Conservation (phyloP, 2,113 vertebrate genomes). For the Channa maculata region DNA sequence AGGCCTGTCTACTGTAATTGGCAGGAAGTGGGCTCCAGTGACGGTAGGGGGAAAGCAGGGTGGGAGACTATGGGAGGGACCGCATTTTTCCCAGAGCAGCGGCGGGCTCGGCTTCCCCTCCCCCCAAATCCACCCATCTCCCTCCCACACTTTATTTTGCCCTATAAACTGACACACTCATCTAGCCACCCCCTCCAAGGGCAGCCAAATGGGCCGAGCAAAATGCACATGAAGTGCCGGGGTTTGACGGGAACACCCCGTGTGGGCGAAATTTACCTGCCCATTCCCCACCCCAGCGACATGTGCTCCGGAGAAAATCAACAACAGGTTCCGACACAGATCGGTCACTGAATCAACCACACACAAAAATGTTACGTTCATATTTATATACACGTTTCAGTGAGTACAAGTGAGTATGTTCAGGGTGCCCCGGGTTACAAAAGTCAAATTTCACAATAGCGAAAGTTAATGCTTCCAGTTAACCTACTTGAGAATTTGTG, state of each 20-base stretch:
- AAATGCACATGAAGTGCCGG: conserved; percentile 64
- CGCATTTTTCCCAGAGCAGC: conserved; percentile 69
- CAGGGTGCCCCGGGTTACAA: too few relatives aligned
- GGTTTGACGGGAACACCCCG: conserved; percentile 82
- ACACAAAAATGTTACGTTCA: not conserved
- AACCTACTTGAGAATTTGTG: conserved; percentile 80
- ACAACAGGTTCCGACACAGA: conserved; percentile 57
- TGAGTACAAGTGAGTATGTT: too few relatives aligned
- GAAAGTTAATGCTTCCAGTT: not conserved
- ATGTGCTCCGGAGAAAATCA: conserved; percentile 81
- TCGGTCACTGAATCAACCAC: not conserved
- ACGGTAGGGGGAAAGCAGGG: conserved; percentile 59
- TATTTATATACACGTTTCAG: not conserved
- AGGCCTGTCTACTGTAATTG: not conserved
- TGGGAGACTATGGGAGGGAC: conserved; percentile 75
- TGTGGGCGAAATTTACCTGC: conserved; percentile 82
- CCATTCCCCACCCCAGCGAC: conserved; percentile 80
- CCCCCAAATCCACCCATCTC: conserved; percentile 82
- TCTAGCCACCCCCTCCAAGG: conserved; percentile 79
- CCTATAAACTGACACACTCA: conserved; percentile 81
- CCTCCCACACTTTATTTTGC: conserved; percentile 79
- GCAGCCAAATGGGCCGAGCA: conserved; percentile 84
- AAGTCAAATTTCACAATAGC: not conserved
- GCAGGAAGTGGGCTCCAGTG: conserved; percentile 16
- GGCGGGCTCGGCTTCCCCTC: conserved; percentile 79